phyloP scores from a whole-genome alignment of 2,797 vertebrate genomes.

The Chaetophractus vellerosus region DNA sequence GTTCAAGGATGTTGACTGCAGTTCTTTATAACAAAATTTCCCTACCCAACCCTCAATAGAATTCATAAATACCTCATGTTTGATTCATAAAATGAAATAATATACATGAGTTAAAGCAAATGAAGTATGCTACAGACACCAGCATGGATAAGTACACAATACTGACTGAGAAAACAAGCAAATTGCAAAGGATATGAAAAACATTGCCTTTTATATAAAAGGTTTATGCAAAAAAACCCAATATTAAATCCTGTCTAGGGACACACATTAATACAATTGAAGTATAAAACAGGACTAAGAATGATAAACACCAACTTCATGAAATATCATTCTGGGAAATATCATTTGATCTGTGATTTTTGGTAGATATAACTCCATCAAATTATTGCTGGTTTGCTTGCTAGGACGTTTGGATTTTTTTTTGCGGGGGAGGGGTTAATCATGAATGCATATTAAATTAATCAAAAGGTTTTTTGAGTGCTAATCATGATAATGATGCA shows the following conservation, averaged over 20 bases:
- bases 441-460: neutral
- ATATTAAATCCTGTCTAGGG: neutral
- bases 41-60: neutral
- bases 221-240: neutral
- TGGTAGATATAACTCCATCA: neutral
- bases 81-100: neutral
- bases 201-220: neutral
- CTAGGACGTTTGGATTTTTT: neutral
- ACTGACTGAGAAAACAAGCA: neutral
- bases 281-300: neutral
- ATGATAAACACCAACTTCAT: neutral
- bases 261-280: neutral
- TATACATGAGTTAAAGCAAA: neutral
- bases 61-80: neutral
- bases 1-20: neutral
- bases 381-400: neutral
- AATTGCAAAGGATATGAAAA: constrained; percentile 19
- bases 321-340: neutral
- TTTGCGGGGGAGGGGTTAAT: neutral
- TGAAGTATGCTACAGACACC: neutral
- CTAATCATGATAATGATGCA: neutral
- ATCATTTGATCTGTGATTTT: too few relatives aligned
- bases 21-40: neutral
- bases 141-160: neutral
- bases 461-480: neutral